Base-by-base conservation (phyloP, 1,140 invertebrate genomes). In the Drosophila lacteicornis region DNA sequence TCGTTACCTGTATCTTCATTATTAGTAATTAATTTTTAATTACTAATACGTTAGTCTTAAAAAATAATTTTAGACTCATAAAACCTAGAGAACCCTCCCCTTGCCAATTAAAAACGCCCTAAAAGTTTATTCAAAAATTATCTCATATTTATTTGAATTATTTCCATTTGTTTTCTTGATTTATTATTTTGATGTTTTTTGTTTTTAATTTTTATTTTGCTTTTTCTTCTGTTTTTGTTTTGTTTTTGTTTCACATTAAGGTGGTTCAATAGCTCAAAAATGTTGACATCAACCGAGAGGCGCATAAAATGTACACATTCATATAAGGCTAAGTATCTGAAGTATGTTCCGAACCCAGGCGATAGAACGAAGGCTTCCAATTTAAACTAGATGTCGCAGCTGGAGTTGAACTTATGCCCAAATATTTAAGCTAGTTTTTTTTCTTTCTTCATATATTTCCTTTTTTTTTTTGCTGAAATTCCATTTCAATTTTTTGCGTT, bases 261-360 rank as follows among this genome's bases (percentile, higher is more conserved):
- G 84, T 87, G 84, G 84, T 90, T 87, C 85, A 76, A 75, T 87
- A 87, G 84, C 84, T 87, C 84, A 84, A 87, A 82, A 87, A 71
- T 80, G 79, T 58, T 79, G 78, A 70, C 78, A 70, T 87, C 79
- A 84, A 87, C 78, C 69, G 63, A 87, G 69, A 75, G 58, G 84
- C 76, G 82, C 82, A 78, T 66, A 82, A 79, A 82, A 53, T 87
- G 70, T 78, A 87, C 71, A 75, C 58, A 80, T 76, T 58, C 45
- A 49, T 80, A 80, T 86, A 87, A 84, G 84, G 77, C 84, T 88
- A 84, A 60, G 43, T 67, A 67, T 77, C 63, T 77, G 75, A 77
- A 77, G 33, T 22, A 55, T 46, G 49, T 46, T 36, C 40, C 62
- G 40, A 70, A 70, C 62, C 27, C 43, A 70, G 63, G 63, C 65